Evolutionary conservation across 1,140 invertebrate genomes (phyloP), one percentile per base, ranked within the genome.

Genomic region (Chrysomallon squamiferum): DNA sequence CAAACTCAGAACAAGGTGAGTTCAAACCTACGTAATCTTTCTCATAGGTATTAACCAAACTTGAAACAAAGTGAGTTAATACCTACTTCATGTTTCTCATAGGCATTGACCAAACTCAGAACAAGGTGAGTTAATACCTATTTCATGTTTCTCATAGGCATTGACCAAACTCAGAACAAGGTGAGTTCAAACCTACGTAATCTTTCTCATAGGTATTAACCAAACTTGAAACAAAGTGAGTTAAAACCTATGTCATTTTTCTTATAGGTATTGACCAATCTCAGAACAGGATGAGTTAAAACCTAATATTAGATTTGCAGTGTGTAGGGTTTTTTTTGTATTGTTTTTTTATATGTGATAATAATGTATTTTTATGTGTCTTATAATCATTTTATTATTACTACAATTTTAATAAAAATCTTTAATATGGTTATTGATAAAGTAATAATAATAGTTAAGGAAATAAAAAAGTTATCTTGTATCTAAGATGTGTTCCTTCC

Each of bases 191-290:
- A n/a, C 70, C 25, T 70, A 75, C 57, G 59, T 70, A 25, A 32
- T 75, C 18, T 75, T 75, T 59, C 52, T 75, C 11, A 59, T 60
- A 59, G 73, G 73, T 5, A 59, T 70, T 2, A 58, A 72, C 33
- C 41, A 62, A 29, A 72, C 66, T 13, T 67, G 69, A 29, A 58
- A 52, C 41, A 63, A 66, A 54, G 72, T 72, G 18, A 56, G 0
- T n/a, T n/a, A n/a, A n/a, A n/a, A n/a, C 70, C 25, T 70, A 75
- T 52, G 59, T 70, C 30, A 32, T 75, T 15, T 75, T 75, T 59
- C 52, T 75, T 11, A 59, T 60, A 59, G 73, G 73, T 5, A 59
- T 70, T 2, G 61, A 72, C 33, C 41, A 62, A 29, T 69, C 66
- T 13, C 67, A 72, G 29, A 58, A 52, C 41, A 63, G 63, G 59